Percentiles rank a stretch among this genome's conserved stretches.
These are phyloP conservation scores for Typhlichthys subterraneus DNA, from an alignment of 2,797 vertebrate species.

Conservation along the genomic window DNA sequence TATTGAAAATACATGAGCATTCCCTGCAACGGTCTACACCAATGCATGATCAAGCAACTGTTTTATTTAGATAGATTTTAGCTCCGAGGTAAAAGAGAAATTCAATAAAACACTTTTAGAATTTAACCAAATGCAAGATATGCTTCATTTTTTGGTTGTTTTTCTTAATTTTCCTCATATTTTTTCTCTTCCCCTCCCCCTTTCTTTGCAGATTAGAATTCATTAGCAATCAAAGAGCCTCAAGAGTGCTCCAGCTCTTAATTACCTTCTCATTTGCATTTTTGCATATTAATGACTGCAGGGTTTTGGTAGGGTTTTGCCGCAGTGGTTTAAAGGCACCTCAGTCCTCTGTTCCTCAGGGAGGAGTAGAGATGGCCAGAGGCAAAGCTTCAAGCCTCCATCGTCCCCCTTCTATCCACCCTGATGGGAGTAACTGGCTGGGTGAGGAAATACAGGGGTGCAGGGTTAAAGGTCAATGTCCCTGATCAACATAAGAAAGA, in stretches of 20 bases:
- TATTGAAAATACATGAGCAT: conserved; percentile 25
- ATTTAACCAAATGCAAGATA: conserved; percentile 53
- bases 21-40: neutral
- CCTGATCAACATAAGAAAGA: conserved; percentile 82
- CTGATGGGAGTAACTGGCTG: conserved; percentile 57
- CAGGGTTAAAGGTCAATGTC: conserved; percentile 71
- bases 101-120: conserved; percentile 23
- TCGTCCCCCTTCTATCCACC: conserved; percentile 51
- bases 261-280: conserved; percentile 96
- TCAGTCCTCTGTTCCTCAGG: conserved; percentile 78
- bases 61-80: conserved; percentile 13
- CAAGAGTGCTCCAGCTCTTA: conserved; percentile 88
- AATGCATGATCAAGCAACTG: neutral
- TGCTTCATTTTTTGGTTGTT: conserved; percentile 68
- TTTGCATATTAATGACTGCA: conserved; percentile 96
- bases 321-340: conserved; percentile 87
- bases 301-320: conserved; percentile 83
- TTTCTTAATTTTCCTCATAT: conserved; percentile 77
- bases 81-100: too few relatives aligned
- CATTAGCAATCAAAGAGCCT: conserved; percentile 89
- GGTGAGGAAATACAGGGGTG: conserved; percentile 60
- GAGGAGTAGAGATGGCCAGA: conserved; percentile 76
- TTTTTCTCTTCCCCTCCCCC: conserved; percentile 74
- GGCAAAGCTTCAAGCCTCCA: conserved; percentile 74
- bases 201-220: conserved; percentile 87